phyloP scores from a whole-genome alignment of 2,113 vertebrate species.

The Charadrius vociferus region DNA sequence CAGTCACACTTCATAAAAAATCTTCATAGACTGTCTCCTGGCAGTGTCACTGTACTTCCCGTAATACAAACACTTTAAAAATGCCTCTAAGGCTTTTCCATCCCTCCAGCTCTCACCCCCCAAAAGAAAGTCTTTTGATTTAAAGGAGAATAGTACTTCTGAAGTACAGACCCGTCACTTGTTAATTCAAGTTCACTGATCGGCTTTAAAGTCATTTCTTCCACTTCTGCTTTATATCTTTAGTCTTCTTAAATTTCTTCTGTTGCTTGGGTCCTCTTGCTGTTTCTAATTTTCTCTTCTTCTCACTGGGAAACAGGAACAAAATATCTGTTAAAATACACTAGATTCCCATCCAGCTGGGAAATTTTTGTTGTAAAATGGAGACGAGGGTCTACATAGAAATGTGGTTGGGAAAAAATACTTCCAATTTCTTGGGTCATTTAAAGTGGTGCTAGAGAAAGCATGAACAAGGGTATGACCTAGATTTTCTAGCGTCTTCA shows the following conservation, averaged over 20 bases:
- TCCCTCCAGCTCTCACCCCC: not conserved
- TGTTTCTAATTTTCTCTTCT: slow-evolving; percentile 86
- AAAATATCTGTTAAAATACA: not conserved
- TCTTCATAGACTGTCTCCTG: not conserved
- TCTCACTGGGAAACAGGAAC: slow-evolving; percentile 78
- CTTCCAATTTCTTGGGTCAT: not conserved
- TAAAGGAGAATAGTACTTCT: not conserved
- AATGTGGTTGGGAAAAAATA: not conserved
- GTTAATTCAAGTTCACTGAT: not conserved
- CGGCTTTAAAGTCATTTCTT: slow-evolving; percentile 64
- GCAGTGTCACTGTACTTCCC: not conserved
- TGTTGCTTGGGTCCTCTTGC: slow-evolving; percentile 69
- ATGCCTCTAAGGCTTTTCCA: not conserved
- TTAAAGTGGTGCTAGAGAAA: not conserved
- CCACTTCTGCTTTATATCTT: slow-evolving; percentile 75
- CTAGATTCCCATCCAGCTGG: not conserved
- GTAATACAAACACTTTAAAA: not conserved
- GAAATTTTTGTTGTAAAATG: not conserved
- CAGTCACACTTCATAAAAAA: not conserved
- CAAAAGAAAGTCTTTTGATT: not conserved
- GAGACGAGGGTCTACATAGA: not conserved
- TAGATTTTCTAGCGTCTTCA: not conserved
- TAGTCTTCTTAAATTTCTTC: slow-evolving; percentile 87
- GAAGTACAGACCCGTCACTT: not conserved
- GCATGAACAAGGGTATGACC: not conserved